Evolutionary conservation across 2,113 vertebrate species (phyloP).

Genomic region (Galemys pyrenaicus): DNA sequence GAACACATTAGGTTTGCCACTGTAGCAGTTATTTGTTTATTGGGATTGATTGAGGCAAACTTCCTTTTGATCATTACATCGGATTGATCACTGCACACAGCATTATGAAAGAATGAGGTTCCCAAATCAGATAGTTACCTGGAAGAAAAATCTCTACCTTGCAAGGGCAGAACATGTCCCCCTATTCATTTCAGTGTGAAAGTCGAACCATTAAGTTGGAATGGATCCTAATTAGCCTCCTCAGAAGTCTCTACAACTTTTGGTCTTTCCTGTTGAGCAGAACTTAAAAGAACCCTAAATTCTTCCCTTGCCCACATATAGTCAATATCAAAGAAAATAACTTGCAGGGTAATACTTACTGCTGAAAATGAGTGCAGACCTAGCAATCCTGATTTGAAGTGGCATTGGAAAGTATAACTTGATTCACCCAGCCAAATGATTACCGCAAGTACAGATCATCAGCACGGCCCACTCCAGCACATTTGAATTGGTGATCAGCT

Average conservation of each 20-base stretch:
- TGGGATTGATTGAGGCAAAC: conserved; percentile 75
- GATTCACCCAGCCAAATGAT: conserved; percentile 70
- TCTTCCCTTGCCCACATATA: conserved; percentile 43
- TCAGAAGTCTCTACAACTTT: conserved; percentile 74
- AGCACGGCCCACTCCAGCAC: conserved; percentile 65
- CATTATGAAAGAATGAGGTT: conserved; percentile 70
- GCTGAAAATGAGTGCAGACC: conserved; percentile 51
- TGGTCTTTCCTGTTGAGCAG: conserved; percentile 61
- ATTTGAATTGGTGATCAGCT: conserved; percentile 77
- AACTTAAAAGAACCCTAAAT: conserved; percentile 70
- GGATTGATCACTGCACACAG: conserved; percentile 73
- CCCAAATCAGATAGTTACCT: conserved; percentile 57
- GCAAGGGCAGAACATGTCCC: conserved; percentile 66
- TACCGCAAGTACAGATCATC: conserved; percentile 47
- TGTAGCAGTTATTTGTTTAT: conserved; percentile 75
- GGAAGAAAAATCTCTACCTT: conserved; percentile 76
- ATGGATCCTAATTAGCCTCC: conserved; percentile 76
- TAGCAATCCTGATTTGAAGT: conserved; percentile 71
- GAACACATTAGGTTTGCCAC: conserved; percentile 73
- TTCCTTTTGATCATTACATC: conserved; percentile 77
- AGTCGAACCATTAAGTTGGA: conserved; percentile 73
- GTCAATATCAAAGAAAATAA: conserved; percentile 73
- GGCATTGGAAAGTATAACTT: conserved; percentile 65
- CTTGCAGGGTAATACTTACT: conserved; percentile 49
- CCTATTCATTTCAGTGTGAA: conserved; percentile 68